A percentile compares a stretch with the other conserved stretches of the same genome.
These are phyloP conservation scores for Chelon labrosus DNA, from an alignment of 2,797 vertebrate genomes.

Conservation along the genomic window DNA sequence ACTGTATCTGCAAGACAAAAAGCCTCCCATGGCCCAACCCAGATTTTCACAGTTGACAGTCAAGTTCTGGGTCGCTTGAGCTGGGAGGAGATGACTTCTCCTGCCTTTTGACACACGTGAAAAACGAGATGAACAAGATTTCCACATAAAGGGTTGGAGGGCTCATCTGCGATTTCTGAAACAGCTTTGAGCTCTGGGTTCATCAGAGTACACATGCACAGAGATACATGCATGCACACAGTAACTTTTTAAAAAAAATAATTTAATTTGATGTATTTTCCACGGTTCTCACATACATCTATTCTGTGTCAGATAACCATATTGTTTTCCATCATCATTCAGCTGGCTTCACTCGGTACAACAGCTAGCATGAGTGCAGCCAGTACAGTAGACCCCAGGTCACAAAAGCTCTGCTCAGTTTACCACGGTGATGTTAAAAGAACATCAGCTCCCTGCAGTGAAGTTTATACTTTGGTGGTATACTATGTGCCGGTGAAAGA, in stretches of 20 bases:
- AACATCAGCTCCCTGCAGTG: constrained; percentile 56
- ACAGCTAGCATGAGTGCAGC: constrained; percentile 16
- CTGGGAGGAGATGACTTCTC: constrained; percentile 59
- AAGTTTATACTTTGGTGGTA: constrained; percentile 57
- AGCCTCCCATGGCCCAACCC: constrained; percentile 40
- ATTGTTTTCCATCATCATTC: constrained; percentile 30
- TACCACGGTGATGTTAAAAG: constrained; percentile 47
- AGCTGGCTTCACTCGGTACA: neutral
- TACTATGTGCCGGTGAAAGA: constrained; percentile 68
- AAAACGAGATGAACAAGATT: constrained; percentile 76
- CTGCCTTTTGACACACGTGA: constrained; percentile 54
- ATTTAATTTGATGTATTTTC: constrained; percentile 44
- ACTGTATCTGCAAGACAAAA: constrained; percentile 62
- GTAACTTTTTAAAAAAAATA: no score
- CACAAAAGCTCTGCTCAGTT: constrained; percentile 51
- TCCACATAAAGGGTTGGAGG: constrained; percentile 47
- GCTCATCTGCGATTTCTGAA: constrained; percentile 42
- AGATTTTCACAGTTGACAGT: constrained; percentile 70
- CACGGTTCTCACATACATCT: constrained; percentile 31
- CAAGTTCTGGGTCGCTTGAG: constrained; percentile 62
- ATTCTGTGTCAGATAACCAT: constrained; percentile 38
- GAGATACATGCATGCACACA: constrained; percentile 4
- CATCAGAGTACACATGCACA: constrained; percentile 14
- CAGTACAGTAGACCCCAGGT: constrained; percentile 27
- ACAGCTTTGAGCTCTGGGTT: constrained; percentile 17